A percentile compares a stretch with the other conserved stretches of the same genome.
Evolutionary conservation across 2,797 vertebrate species (phyloP).

Genomic region (Cetoscarus ocellatus): DNA sequence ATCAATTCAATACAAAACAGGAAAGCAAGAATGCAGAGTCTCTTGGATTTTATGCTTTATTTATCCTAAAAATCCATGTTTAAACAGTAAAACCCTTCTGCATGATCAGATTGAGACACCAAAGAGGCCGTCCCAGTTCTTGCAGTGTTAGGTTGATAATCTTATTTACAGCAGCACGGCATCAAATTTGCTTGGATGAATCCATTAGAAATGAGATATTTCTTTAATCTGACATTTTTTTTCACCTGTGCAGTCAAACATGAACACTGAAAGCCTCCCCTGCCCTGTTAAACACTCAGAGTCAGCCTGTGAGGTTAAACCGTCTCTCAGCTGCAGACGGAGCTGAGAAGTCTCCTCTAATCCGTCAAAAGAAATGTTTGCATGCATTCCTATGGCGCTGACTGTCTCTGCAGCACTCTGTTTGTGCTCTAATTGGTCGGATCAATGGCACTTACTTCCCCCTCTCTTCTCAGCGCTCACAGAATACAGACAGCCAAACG

Average conservation of each 20-base stretch:
- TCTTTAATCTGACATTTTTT: background rate
- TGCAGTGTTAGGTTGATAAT: constrained; percentile 3
- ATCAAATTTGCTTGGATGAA: no score
- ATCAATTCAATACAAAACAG: no score
- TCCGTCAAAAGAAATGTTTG: constrained; percentile 17
- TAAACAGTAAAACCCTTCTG: background rate
- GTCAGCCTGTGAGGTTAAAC: constrained; percentile 2
- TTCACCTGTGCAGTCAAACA: background rate
- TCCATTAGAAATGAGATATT: no score
- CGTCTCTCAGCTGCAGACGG: constrained; percentile 5
- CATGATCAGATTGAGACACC: background rate
- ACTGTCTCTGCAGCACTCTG: constrained; percentile 9
- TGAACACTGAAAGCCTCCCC: background rate
- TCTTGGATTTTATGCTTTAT: background rate
- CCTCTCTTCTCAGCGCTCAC: constrained; percentile 8
- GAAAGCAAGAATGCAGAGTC: no score
- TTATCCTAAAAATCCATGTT: background rate
- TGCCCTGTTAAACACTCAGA: background rate
- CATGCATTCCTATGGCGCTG: constrained; percentile 3
- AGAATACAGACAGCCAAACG: background rate
- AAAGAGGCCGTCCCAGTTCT: background rate
- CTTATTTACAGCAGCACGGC: no score
- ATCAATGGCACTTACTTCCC: constrained; percentile 36
- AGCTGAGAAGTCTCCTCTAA: constrained; percentile 11
- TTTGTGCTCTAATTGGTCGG: constrained; percentile 32